Percentiles rank a stretch among this genome's conserved stretches.
These are phyloP conservation scores for Lepidurus couesii DNA, from an alignment of 1,140 invertebrate genomes.

Conservation along the genomic window DNA sequence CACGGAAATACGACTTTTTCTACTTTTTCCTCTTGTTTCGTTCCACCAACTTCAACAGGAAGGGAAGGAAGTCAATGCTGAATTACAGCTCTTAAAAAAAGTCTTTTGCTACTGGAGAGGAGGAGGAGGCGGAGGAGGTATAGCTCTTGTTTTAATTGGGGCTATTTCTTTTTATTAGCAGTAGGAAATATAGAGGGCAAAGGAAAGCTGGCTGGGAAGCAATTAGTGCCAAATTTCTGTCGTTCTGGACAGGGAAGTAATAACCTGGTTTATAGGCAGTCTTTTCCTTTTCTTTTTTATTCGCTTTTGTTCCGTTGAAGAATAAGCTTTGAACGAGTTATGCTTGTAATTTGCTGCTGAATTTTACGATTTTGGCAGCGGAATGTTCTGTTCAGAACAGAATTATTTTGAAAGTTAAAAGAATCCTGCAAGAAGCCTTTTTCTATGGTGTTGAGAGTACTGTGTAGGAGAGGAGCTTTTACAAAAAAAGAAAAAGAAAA, in stretches of 20 bases:
- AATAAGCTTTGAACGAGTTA: background rate
- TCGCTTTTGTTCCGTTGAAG: background rate
- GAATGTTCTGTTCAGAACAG: background rate
- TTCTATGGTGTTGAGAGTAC: no score
- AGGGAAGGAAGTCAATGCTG: no score
- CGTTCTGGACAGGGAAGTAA: conserved; percentile 2
- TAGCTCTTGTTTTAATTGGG: conserved; percentile 2
- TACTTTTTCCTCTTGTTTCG: no score
- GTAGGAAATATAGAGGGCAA: background rate
- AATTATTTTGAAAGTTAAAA: no score
- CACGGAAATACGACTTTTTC: no score
- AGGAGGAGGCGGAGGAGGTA: background rate
- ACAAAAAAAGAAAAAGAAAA: no score
- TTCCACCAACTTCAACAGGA: no score
- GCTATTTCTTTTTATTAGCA: background rate
- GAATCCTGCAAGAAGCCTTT: no score
- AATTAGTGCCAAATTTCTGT: background rate
- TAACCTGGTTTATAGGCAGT: conserved; percentile 1
- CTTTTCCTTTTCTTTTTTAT: background rate
- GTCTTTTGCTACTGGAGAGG: background rate
- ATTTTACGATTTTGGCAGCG: conserved; percentile 1
- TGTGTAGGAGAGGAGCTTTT: no score
- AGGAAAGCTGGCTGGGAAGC: background rate
- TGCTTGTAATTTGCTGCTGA: background rate
- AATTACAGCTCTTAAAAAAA: no score